These are phyloP conservation scores for Nomada lathburiana DNA, from an alignment of 2,888 invertebrate species.

Conservation along the genomic window DNA sequence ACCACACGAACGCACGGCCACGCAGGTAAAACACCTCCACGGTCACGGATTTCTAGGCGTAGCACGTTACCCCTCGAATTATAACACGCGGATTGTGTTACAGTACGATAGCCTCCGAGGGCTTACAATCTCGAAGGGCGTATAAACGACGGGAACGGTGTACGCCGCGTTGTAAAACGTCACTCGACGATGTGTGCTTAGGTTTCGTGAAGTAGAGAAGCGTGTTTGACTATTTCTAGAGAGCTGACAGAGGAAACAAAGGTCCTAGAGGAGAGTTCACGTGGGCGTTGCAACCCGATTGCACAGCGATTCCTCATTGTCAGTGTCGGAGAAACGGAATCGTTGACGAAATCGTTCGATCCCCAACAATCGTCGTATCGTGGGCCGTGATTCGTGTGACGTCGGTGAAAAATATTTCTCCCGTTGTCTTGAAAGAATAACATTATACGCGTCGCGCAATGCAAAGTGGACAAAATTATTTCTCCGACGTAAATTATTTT, in stretches of 20 bases:
- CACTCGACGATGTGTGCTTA: slow-evolving; percentile 60
- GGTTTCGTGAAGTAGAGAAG: slow-evolving; percentile 64
- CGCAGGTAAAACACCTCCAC: slow-evolving; percentile 3
- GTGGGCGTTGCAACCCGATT: slow-evolving; percentile 43
- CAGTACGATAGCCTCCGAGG: slow-evolving; percentile 19
- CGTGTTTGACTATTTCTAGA: slow-evolving; percentile 69
- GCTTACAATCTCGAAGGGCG: slow-evolving; percentile 24
- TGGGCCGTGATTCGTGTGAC: neutral
- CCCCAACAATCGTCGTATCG: neutral
- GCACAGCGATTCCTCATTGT: slow-evolving; percentile 28
- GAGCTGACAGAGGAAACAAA: slow-evolving; percentile 68
- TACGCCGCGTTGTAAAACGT: slow-evolving; percentile 42
- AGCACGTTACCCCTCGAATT: slow-evolving; percentile 48
- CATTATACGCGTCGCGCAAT: neutral
- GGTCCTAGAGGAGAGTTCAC: slow-evolving; percentile 21
- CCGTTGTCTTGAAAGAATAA: neutral
- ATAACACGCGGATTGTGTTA: slow-evolving; percentile 56
- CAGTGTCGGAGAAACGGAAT: slow-evolving; percentile 5
- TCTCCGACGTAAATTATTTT: too few relatives aligned
- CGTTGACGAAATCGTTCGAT: neutral
- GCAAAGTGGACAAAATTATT: too few relatives aligned
- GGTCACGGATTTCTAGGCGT: slow-evolving; percentile 26
- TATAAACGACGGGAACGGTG: slow-evolving; percentile 19
- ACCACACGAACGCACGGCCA: neutral
- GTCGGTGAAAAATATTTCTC: neutral